phyloP scores from a whole-genome alignment of 1,140 invertebrate genomes.

The Mya arenaria region DNA sequence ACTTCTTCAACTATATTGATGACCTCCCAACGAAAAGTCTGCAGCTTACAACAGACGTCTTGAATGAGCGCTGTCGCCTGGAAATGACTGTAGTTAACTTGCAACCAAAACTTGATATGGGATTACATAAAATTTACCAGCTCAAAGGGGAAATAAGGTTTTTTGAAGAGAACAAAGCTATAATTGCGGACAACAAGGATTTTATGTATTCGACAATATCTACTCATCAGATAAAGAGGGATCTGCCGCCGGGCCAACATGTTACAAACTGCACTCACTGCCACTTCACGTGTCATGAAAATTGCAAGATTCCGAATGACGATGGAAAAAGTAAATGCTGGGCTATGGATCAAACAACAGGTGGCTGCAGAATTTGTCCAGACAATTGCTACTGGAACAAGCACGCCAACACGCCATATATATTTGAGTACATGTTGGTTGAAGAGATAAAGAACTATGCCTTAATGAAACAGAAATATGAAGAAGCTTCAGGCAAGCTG shows the following conservation, averaged over 20 bases:
- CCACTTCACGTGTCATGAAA: slow-evolving; percentile 51
- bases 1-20: slow-evolving; percentile 13
- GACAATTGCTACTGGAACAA: slow-evolving; percentile 25
- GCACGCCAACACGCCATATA: slow-evolving; percentile 29
- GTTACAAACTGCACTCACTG: slow-evolving; percentile 56
- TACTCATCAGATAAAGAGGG: slow-evolving; percentile 15
- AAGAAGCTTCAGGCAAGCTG: background rate
- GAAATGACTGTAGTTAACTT: slow-evolving; percentile 26
- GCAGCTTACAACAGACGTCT: slow-evolving; percentile 35
- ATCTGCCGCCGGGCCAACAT: slow-evolving; percentile 20
- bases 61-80: slow-evolving; percentile 3
- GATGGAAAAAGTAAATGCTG: background rate
- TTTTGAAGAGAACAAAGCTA: slow-evolving; percentile 25
- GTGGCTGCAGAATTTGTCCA: slow-evolving; percentile 17
- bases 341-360: background rate
- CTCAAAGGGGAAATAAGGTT: slow-evolving; percentile 18
- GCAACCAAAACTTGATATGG: slow-evolving; percentile 12
- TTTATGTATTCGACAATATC: slow-evolving; percentile 29
- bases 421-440: background rate
- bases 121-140: slow-evolving; percentile 30
- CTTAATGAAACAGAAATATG: slow-evolving; percentile 23
- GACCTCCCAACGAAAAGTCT: slow-evolving; percentile 36
- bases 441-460: background rate
- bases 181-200: slow-evolving; percentile 54
- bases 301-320: slow-evolving; percentile 34